Evolutionary conservation across 2,888 invertebrate genomes (phyloP), one percentile per base, ranked within the genome.

Genomic region (Crioceris asparagi): DNA sequence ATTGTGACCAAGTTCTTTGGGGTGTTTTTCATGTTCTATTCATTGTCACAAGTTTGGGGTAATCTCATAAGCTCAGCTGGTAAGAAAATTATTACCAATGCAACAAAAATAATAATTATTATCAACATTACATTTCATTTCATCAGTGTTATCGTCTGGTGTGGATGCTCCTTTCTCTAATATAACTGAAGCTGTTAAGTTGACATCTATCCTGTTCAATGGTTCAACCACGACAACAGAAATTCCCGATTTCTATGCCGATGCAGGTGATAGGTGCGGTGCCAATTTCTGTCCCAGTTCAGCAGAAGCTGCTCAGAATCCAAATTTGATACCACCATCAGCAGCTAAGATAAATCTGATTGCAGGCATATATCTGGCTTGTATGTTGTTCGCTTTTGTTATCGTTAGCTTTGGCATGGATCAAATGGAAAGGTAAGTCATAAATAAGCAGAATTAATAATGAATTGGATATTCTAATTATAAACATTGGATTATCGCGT

Each of bases 21-120:
- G 0, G 72, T 92, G 4, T 96, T 96, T 69, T 96, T 93, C 71
- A 86, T 92, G 79, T 85, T 93, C 61, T 93, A 90, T 62, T 92
- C 93, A 63, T 81, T 90, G 72, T 86, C 92, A n/a, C 86, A 92
- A 68, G 85, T 93, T 31, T 87, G 88, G 84, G 93, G 93, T 1
- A 93, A 93, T 62, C 73, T 93, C 6, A 79, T 91, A 43, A 88
- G 90, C 16, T 91, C 88, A 0, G 75, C 83, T 45, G 80, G 83
- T 83, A 61, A 49, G 46, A 37, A 18, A 23, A 7, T 8, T n/a
- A 14, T 37, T 21, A 15, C 3, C 4, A 7, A n/a, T 30, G n/a
- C n/a, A n/a, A n/a, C n/a, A n/a, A n/a, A n/a, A n/a, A n/a, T n/a
- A n/a, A n/a, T n/a, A n/a, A n/a, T n/a, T n/a, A n/a, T n/a, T n/a